A percentile compares a stretch with the other conserved stretches of the same genome.
These are phyloP conservation scores for Catamblyrhynchus diadema DNA, from an alignment of 2,797 vertebrate species.

Conservation along the genomic window DNA sequence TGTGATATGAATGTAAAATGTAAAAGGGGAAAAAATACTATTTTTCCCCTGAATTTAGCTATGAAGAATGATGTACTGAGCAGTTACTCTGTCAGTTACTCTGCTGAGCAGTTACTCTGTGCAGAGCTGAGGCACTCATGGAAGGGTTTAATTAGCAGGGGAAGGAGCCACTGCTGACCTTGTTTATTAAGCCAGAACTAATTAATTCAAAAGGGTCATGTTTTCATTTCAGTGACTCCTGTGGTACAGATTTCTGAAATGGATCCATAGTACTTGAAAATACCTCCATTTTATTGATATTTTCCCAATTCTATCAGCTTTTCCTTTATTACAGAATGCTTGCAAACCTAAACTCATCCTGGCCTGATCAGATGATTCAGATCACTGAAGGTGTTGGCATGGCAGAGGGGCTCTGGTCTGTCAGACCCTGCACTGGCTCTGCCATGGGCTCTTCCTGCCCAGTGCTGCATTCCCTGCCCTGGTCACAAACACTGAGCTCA, in stretches of 20 bases:
- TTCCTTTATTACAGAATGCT: neutral
- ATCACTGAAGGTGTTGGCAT: neutral
- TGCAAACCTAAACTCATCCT: neutral
- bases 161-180: conserved; percentile 3
- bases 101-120: neutral
- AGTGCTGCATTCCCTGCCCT: neutral
- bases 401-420: neutral
- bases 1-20: neutral
- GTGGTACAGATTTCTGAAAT: neutral
- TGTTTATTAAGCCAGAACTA: conserved; percentile 27
- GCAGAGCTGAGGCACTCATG: neutral
- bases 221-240: neutral
- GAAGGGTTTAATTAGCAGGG: neutral
- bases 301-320: neutral
- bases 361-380: neutral
- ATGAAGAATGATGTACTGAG: neutral
- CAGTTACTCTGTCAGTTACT: neutral
- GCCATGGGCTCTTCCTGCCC: neutral
- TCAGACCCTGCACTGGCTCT: neutral
- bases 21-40: neutral
- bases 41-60: neutral
- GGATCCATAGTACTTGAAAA: conserved; percentile 28
- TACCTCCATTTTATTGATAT: neutral
- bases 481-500: neutral
- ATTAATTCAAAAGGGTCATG: conserved; percentile 1